Evolutionary conservation across 2,888 invertebrate genomes (phyloP).

Genomic region (Cryptops parisi): DNA sequence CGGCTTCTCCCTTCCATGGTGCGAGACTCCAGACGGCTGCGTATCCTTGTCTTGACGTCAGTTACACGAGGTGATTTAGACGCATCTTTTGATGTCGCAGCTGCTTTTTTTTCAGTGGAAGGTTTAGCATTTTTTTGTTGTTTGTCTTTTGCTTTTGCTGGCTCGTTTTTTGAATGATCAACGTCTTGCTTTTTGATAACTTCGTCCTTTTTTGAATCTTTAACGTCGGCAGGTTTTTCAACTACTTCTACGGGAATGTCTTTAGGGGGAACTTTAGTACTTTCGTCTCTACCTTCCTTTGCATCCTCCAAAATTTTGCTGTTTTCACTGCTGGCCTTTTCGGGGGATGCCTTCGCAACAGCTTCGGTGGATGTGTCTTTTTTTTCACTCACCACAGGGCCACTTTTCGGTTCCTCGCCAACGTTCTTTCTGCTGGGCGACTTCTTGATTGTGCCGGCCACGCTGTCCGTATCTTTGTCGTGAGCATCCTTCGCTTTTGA

Average conservation of each 20-base stretch:
- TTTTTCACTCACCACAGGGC: not conserved
- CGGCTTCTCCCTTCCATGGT: slow-evolving; percentile 5
- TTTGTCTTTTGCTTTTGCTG: not conserved
- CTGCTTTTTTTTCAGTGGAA: not conserved
- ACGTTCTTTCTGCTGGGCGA: not conserved
- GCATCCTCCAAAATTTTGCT: not conserved
- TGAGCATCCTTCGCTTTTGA: not conserved
- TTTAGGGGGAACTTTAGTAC: not conserved
- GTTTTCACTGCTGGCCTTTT: not conserved
- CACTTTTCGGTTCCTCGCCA: not conserved
- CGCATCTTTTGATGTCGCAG: not conserved
- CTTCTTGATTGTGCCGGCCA: not conserved
- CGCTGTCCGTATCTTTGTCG: not conserved
- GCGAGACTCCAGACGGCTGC: slow-evolving; percentile 1
- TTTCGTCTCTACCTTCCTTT: not conserved
- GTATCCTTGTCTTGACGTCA: slow-evolving; percentile 1
- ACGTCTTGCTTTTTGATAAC: not conserved
- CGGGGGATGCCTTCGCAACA: not conserved
- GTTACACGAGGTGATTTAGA: slow-evolving; percentile 10
- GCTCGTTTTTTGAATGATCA: slow-evolving; percentile 6
- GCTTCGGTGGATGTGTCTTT: not conserved
- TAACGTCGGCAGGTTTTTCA: not conserved
- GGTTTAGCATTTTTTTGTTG: no score
- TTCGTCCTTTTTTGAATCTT: not conserved
- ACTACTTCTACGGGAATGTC: not conserved